phyloP scores from a whole-genome alignment of 1,140 invertebrate species.

The Lepidotrigona ventralis region DNA sequence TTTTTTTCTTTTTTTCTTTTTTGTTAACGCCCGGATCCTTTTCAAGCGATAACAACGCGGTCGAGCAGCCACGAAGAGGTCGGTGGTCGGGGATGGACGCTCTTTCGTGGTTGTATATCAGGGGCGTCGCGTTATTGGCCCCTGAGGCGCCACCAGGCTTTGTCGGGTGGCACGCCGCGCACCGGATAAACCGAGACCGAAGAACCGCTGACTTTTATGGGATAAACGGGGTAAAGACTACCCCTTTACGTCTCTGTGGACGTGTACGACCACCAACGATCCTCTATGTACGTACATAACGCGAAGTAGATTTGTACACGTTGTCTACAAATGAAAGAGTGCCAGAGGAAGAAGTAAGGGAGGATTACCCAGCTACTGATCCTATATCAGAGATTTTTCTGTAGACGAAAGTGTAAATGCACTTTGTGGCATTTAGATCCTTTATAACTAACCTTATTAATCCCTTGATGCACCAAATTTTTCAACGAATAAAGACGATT shows the following conservation, averaged over 20 bases:
- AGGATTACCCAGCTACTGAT: not conserved
- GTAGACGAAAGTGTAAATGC: not conserved
- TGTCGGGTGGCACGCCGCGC: slow-evolving; percentile 61
- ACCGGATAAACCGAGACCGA: slow-evolving; percentile 71
- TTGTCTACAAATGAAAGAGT: slow-evolving; percentile 13
- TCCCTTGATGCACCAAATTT: not conserved
- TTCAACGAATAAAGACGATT: too few species aligned
- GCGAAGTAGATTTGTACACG: slow-evolving; percentile 20
- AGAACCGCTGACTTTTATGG: slow-evolving; percentile 76
- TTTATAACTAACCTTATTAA: not conserved
- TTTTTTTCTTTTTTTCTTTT: slow-evolving; percentile 7
- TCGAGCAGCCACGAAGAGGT: slow-evolving; percentile 59
- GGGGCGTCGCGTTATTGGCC: slow-evolving; percentile 67
- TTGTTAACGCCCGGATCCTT: slow-evolving; percentile 54
- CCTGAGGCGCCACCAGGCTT: slow-evolving; percentile 65
- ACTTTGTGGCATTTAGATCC: not conserved
- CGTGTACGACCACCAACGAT: not conserved
- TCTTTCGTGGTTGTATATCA: slow-evolving; percentile 66
- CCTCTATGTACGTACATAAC: not conserved
- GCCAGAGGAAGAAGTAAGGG: not conserved
- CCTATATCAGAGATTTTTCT: not conserved
- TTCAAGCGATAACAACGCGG: slow-evolving; percentile 62
- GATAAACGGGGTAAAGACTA: slow-evolving; percentile 74
- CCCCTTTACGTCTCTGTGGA: slow-evolving; percentile 24
- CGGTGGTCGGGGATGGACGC: slow-evolving; percentile 41